phyloP scores from a whole-genome alignment of 2,888 invertebrate species.

The Cordylochernes scorpioides region DNA sequence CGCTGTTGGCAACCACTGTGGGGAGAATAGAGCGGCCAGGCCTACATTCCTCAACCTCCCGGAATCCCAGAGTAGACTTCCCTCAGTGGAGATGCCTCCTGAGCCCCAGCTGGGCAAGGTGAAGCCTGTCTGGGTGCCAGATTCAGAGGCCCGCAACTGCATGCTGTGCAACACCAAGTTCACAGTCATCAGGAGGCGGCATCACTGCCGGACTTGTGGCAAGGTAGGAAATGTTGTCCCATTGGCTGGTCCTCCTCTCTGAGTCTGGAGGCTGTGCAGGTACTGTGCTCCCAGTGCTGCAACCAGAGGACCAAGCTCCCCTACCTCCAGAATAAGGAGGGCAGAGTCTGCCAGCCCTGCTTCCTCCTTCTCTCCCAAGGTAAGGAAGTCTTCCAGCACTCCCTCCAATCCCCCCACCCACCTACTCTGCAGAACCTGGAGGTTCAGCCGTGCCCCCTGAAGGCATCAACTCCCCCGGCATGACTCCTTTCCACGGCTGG shows the following conservation, averaged over 20 bases:
- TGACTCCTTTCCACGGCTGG: slow-evolving; percentile 3
- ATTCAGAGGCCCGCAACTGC: slow-evolving; percentile 47
- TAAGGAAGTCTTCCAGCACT: not conserved
- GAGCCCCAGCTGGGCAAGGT: slow-evolving; percentile 32
- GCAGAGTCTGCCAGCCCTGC: slow-evolving; percentile 47
- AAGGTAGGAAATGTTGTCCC: slow-evolving; percentile 4
- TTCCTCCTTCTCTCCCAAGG: slow-evolving; percentile 13
- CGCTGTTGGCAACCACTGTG: too few species aligned
- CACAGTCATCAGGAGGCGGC: slow-evolving; percentile 46
- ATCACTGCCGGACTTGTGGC: slow-evolving; percentile 37
- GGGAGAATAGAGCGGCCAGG: too few species aligned
- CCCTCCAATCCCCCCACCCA: too few species aligned
- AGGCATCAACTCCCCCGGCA: slow-evolving; percentile 1
- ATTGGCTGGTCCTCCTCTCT: too few species aligned
- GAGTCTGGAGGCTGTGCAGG: too few species aligned
- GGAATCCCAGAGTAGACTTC: too few species aligned
- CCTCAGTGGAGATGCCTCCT: too few species aligned
- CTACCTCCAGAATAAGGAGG: slow-evolving; percentile 45
- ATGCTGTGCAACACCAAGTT: slow-evolving; percentile 56
- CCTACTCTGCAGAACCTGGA: slow-evolving; percentile 4
- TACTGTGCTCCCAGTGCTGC: slow-evolving; percentile 50
- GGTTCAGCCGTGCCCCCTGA: not conserved
- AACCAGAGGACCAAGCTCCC: slow-evolving; percentile 38
- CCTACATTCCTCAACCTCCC: too few species aligned
- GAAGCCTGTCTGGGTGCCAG: slow-evolving; percentile 63